Conservation (phyloP, 2,113 vertebrate genomes). For the Podarcis muralis region DNA sequence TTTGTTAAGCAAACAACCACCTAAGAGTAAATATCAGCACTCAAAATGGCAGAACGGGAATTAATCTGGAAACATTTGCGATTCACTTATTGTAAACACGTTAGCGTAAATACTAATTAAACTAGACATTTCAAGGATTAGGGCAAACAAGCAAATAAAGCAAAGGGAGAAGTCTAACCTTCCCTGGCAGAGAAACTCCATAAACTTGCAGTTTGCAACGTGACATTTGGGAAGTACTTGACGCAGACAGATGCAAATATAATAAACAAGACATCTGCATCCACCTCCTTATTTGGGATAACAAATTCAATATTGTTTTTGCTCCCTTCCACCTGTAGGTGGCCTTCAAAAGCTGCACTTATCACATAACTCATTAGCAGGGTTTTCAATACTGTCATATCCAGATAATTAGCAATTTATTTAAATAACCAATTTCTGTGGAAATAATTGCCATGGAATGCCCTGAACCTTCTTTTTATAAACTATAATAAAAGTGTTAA, state of each 20-base stretch:
- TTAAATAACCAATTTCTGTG: conserved; percentile 84
- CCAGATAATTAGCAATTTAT: conserved; percentile 87
- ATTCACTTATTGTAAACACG: not conserved
- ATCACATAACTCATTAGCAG: conserved; percentile 78
- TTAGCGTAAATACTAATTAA: not conserved
- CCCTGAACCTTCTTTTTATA: conserved; percentile 84
- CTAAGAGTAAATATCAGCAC: conserved; percentile 14
- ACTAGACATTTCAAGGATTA: conserved; percentile 17
- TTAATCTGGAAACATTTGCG: conserved; percentile 23
- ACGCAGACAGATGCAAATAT: not conserved
- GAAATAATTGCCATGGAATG: conserved; percentile 85
- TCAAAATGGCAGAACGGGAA: conserved; percentile 32
- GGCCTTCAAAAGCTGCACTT: conserved; percentile 81
- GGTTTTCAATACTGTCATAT: conserved; percentile 82
- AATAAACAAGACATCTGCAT: conserved; percentile 22
- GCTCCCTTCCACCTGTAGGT: conserved; percentile 80
- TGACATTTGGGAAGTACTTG: conserved; percentile 22
- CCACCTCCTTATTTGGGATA: conserved; percentile 28
- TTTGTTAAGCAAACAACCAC: not conserved
- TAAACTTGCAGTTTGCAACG: not conserved
- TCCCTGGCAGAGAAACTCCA: not conserved
- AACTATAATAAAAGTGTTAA: conserved; percentile 90
- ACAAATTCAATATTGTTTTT: conserved; percentile 59
- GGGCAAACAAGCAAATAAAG: conserved; percentile 24
- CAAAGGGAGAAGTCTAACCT: not conserved